Evolutionary conservation across 2,113 vertebrate genomes (phyloP), one percentile per base, ranked within the genome.

Genomic region (Chelonoidis abingdonii): DNA sequence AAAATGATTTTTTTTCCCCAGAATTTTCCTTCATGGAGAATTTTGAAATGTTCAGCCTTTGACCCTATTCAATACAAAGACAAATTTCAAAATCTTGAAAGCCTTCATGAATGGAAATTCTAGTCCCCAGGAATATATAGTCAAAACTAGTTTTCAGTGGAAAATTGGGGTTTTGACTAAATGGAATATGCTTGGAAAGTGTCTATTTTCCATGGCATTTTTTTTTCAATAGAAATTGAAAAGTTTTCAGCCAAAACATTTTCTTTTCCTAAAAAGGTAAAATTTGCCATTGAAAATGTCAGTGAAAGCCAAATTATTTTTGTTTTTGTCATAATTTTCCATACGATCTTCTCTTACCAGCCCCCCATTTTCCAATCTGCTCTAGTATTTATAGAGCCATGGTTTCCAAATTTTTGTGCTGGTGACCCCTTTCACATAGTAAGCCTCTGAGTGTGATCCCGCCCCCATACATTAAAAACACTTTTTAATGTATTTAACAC

Each of bases 141-240:
- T 62, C 72, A 86, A 53, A 53, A 29, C 2, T 78, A n/a, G 10
- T 31, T 94, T 52, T 95, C 62, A 57, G 65, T 93, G 53, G 44
- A 90, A 92, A 96, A 94, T 6, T 2, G 4, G 72, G 94, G 38
- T 56, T 94, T 93, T 52, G 2, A 72, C 62, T 82, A 80, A 93
- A 93, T 75, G 80, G 88, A 78, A 25, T 94, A 93, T 96, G 94
- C 93, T 94, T 94, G 90, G 95, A 94, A 93, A 95, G 75, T 35
- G 38, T 86, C 89, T 83, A 90, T 90, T 93, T 95, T 92, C 94
- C 94, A 91, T 86, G 96, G 89, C 80, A 96, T 95, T 35, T 89
- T 96, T 96, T 94, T 29, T 95, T 93, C 94, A 76, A 92, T 35
- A 81, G 92, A 91, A 83, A 97, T 83, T 22, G 81, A 89, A 81